These are phyloP conservation scores for Corynorhinus townsendii DNA, from an alignment of 2,113 vertebrate species.

Conservation along the genomic window DNA sequence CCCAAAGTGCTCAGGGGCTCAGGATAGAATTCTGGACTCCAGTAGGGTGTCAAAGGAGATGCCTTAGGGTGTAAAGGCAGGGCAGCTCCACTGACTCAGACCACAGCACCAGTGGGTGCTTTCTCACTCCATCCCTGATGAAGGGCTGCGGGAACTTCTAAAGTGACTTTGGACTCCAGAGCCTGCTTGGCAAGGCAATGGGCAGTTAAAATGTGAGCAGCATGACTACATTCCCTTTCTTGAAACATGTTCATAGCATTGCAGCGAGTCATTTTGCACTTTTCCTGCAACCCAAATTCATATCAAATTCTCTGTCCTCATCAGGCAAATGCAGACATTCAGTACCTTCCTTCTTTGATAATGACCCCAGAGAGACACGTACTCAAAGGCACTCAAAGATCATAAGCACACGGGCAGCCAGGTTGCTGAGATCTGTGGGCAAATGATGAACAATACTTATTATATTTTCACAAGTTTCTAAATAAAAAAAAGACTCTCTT, in stretches of 20 bases:
- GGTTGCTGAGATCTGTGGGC: neutral
- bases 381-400: neutral
- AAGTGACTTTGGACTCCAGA: neutral
- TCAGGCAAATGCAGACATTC: neutral
- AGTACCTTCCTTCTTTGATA: neutral
- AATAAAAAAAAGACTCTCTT: constrained; percentile 15
- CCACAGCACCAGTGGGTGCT: neutral
- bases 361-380: neutral
- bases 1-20: neutral
- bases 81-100: neutral
- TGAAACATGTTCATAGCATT: neutral
- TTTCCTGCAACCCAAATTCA: neutral
- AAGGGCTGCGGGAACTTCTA: neutral
- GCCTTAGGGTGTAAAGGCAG: neutral
- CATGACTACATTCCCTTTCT: neutral
- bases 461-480: constrained; percentile 33
- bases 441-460: neutral
- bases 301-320: neutral
- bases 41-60: neutral
- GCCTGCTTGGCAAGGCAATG: neutral
- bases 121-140: neutral
- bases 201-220: neutral
- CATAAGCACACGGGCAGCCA: neutral
- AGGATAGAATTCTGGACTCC: neutral
- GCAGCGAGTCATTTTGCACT: neutral